Evolutionary conservation across 2,888 invertebrate genomes (phyloP), one percentile per base, ranked within the genome.

Genomic region (Scelioninae gen. 1): DNA sequence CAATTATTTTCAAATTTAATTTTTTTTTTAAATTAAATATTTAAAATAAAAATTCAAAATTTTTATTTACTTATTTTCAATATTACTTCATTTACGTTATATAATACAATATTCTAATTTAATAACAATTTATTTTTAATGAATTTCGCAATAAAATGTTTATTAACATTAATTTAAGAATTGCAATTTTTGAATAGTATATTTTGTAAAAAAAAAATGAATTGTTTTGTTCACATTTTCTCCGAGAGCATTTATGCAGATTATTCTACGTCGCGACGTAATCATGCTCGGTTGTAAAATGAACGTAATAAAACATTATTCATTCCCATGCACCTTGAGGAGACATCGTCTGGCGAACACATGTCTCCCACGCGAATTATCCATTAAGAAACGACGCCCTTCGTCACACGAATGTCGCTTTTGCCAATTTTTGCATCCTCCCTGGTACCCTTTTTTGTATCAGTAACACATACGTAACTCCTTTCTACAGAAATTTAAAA

Each of bases 311-410:
- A 89, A 86, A 88, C 86, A 85, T 86, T 88, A 88, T 86, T 87
- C 88, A 86, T 88, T 89, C 86, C 89, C 88, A 87, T 88, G 88
- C 85, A 89, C 89, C 88, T 88, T 88, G 72, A 81, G 80, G 85
- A 86, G 86, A 85, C 83, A 82, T 85, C 88, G 89, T 90, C 90
- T 90, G 90, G 90, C 84, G 86, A 89, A 87, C 90, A 90, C 87
- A 90, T 90, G 90, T 89, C 87, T 53, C 81, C 85, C 77, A 87
- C 82, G 87, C 86, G 87, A 87, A 87, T 89, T 87, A 88, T 86
- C 86, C 87, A 88, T 87, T 88, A 86, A 86, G 87, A 89, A 89
- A 88, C 78, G 85, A 86, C 85, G 87, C 90, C 88, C 87, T 88
- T 88, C 87, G 86, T 82, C 86, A 86, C 85, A 85, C 82, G 86